Evolutionary conservation across 2,113 vertebrate genomes (phyloP).

Genomic region (Sorex fumeus): DNA sequence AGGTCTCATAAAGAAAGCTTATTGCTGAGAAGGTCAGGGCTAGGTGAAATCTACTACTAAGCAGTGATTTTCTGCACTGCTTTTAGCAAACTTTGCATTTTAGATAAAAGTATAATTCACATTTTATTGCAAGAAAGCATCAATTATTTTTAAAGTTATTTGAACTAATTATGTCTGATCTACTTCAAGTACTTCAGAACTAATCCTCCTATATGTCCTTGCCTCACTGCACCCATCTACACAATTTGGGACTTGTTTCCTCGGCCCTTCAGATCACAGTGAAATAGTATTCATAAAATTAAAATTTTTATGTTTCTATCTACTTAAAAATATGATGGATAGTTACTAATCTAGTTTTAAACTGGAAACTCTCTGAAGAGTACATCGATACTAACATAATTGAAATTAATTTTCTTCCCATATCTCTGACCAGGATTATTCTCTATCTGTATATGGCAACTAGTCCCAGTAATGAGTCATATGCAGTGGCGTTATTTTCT

Average conservation of each 20-base stretch:
- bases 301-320: neutral
- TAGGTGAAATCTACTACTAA: neutral
- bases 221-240: too few species aligned
- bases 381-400: neutral
- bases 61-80: too few species aligned
- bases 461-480: too few species aligned
- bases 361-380: neutral
- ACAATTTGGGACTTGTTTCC: neutral
- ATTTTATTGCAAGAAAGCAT: neutral
- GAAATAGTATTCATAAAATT: neutral
- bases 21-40: neutral
- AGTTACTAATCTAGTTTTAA: neutral
- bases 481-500: too few species aligned
- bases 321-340: neutral
- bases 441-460: too few species aligned
- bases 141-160: too few species aligned
- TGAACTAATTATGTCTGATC: neutral
- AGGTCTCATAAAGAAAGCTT: slow-evolving; percentile 23
- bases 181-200: neutral
- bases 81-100: neutral
- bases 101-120: neutral
- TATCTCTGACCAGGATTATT: too few species aligned
- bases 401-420: neutral
- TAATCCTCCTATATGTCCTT: neutral
- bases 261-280: neutral